phyloP scores from a whole-genome alignment of 2,888 invertebrate genomes.

The Coronaproctus castanopsis region DNA sequence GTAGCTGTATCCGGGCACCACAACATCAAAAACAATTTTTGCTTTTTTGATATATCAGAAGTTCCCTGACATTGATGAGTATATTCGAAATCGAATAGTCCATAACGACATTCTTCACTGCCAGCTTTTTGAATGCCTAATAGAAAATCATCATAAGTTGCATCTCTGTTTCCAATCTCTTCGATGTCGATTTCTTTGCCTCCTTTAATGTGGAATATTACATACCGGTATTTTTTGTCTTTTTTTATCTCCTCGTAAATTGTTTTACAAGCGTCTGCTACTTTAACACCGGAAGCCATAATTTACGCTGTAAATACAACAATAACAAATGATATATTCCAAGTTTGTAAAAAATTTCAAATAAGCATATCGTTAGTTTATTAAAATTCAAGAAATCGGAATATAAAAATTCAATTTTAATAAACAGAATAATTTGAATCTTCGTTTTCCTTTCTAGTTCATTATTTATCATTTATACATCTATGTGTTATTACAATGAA shows the following conservation, averaged over 20 bases:
- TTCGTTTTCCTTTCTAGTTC: no score
- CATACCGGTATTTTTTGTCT: slow-evolving; percentile 91
- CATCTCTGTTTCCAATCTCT: slow-evolving; percentile 65
- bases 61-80: slow-evolving; percentile 94
- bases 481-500: no score
- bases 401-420: no score
- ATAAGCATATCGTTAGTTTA: no score
- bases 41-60: slow-evolving; percentile 84
- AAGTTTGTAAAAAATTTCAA: no score
- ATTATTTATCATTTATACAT: no score
- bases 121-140: slow-evolving; percentile 79
- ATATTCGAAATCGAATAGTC: slow-evolving; percentile 93
- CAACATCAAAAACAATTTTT: slow-evolving; percentile 92
- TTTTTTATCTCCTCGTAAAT: slow-evolving; percentile 94
- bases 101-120: slow-evolving; percentile 91
- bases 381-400: no score
- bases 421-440: no score
- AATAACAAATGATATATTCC: no score
- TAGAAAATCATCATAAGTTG: slow-evolving; percentile 84
- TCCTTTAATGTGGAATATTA: slow-evolving; percentile 86
- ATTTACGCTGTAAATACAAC: no score
- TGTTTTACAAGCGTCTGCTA: slow-evolving; percentile 82
- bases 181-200: slow-evolving; percentile 92
- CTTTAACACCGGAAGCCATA: slow-evolving; percentile 85
- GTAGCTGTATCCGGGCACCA: slow-evolving; percentile 98